Percentiles rank a stretch among this genome's conserved stretches.
phyloP scores from a whole-genome alignment of 2,888 invertebrate genomes.

The Acanthosoma haemorrhoidale region DNA sequence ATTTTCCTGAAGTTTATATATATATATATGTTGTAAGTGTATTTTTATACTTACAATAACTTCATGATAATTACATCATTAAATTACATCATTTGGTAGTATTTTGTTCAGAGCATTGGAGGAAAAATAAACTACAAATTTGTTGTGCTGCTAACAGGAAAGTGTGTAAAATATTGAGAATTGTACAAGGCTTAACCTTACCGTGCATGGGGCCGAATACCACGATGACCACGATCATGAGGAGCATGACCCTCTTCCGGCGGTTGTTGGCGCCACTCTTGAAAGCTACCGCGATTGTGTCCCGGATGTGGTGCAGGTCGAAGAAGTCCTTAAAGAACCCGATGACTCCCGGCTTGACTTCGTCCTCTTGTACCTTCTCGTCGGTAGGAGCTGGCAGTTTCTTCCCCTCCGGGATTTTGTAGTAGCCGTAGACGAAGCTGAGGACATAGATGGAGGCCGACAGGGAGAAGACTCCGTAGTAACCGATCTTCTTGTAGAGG shows the following conservation, averaged over 20 bases:
- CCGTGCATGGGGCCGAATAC: constrained; percentile 82
- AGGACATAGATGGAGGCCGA: constrained; percentile 68
- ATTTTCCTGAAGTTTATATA: too few relatives aligned
- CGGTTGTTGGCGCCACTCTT: constrained; percentile 70
- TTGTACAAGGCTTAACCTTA: constrained; percentile 50
- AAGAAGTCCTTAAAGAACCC: constrained; percentile 65
- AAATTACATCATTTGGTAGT: too few relatives aligned
- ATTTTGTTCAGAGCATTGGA: too few relatives aligned
- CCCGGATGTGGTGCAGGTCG: constrained; percentile 67
- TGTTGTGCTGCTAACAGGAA: too few relatives aligned
- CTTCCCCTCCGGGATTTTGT: constrained; percentile 59
- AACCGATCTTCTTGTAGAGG: constrained; percentile 49
- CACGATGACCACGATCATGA: constrained; percentile 76
- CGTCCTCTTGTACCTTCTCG: not conserved
- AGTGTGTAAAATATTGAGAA: too few relatives aligned
- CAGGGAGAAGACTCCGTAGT: constrained; percentile 75
- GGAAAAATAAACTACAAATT: too few relatives aligned
- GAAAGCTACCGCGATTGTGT: constrained; percentile 74
- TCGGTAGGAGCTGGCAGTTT: not conserved
- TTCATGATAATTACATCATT: too few relatives aligned
- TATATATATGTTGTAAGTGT: too few relatives aligned
- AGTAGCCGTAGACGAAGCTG: constrained; percentile 68
- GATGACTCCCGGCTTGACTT: constrained; percentile 48
- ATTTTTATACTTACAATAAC: too few relatives aligned
- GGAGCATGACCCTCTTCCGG: constrained; percentile 64